Evolutionary conservation across 2,888 invertebrate species (phyloP).

Genomic region (Boloria euphrosyne): DNA sequence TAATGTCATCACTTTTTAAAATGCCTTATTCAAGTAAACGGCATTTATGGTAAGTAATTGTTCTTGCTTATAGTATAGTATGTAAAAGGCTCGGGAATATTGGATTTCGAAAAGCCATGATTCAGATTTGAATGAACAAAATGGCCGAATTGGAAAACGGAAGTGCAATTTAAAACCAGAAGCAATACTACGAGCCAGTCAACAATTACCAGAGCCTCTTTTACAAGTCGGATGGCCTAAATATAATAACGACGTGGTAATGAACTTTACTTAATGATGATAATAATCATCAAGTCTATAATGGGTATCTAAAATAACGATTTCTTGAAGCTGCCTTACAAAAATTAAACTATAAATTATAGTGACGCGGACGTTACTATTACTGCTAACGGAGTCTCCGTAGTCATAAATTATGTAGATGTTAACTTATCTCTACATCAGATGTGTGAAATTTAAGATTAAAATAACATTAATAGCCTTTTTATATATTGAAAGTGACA

Average conservation of each 20-base stretch:
- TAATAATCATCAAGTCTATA: constrained; percentile 38
- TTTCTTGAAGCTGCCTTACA: constrained; percentile 32
- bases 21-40: constrained; percentile 20
- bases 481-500: neutral
- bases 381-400: constrained; percentile 34
- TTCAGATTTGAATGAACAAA: neutral
- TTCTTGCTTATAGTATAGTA: neutral
- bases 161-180: neutral
- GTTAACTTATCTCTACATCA: constrained; percentile 35
- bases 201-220: neutral
- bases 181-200: neutral
- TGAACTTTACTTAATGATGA: constrained; percentile 34
- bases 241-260: constrained; percentile 27
- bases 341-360: constrained; percentile 41
- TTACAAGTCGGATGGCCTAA: constrained; percentile 21
- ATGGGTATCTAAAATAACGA: constrained; percentile 37
- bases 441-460: constrained; percentile 24
- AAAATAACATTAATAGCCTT: constrained; percentile 8
- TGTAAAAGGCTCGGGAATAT: neutral
- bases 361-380: constrained; percentile 38
- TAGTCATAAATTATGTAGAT: constrained; percentile 35
- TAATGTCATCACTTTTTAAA: constrained; percentile 21
- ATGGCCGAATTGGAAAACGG: neutral
- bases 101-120: neutral
- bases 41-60: constrained; percentile 1